phyloP scores from a whole-genome alignment of 2,797 vertebrate genomes.

The Artibeus lituratus region DNA sequence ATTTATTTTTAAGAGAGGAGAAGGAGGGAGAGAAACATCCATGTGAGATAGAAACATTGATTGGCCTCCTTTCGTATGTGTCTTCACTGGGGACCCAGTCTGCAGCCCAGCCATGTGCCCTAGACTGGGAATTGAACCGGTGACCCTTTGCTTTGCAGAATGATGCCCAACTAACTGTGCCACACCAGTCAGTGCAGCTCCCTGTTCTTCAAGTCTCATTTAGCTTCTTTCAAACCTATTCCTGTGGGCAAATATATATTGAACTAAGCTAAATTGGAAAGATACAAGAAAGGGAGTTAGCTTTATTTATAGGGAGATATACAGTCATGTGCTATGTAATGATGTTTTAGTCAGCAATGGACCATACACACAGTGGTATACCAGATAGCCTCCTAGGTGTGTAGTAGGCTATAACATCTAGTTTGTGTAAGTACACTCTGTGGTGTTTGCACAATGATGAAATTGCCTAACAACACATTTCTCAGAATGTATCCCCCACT shows the following conservation, averaged over 20 bases:
- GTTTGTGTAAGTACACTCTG: background rate
- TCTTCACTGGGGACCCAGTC: background rate
- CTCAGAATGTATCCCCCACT: background rate
- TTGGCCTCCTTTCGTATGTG: background rate
- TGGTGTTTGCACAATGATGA: background rate
- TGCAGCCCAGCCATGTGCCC: background rate
- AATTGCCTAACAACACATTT: background rate
- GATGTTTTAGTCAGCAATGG: background rate
- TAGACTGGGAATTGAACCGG: background rate
- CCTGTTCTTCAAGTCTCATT: background rate
- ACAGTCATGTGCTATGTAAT: background rate
- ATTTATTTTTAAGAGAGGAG: background rate
- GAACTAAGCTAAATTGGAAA: constrained; percentile 31
- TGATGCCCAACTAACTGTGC: background rate
- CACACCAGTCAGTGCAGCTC: background rate
- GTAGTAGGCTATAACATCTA: background rate
- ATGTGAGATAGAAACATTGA: background rate
- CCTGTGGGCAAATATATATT: background rate
- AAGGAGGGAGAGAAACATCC: background rate
- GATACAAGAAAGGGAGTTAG: background rate
- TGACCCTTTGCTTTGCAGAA: background rate
- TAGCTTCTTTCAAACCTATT: constrained; percentile 4
- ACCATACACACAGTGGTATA: background rate
- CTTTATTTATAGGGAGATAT: background rate
- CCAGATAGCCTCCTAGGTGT: background rate